Conservation (phyloP, 37 sponge, comb jelly and placozoan genomes). For the Chondrosia reniformis region DNA sequence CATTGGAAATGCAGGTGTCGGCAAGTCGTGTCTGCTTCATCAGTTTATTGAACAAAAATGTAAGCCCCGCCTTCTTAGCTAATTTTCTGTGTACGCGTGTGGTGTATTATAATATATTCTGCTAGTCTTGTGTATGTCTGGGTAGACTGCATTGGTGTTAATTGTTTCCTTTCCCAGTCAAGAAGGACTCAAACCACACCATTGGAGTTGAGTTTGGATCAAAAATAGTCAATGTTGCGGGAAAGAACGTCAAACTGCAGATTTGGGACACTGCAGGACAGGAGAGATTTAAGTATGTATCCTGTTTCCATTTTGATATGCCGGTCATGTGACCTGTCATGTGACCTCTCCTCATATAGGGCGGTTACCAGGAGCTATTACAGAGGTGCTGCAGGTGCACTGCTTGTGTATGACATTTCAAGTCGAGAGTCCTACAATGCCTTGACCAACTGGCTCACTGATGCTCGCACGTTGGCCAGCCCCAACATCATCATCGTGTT, state of each 20-base stretch:
- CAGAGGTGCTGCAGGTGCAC: conserved; percentile 98
- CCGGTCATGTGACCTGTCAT: too few relatives aligned
- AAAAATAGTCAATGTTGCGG: conserved; percentile 77
- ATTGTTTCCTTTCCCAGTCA: conserved; percentile 62
- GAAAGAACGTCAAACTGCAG: conserved; percentile 96
- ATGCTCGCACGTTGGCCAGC: conserved; percentile 97
- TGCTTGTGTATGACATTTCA: conserved; percentile 96
- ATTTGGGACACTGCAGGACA: conserved; percentile 99
- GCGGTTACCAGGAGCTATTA: conserved; percentile 98
- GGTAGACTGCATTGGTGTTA: not conserved
- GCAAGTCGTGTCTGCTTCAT: conserved; percentile 98
- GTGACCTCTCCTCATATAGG: conserved; percentile 14
- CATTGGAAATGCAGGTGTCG: conserved; percentile 98
- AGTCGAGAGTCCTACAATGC: conserved; percentile 97
- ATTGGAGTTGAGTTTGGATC: conserved; percentile 99
- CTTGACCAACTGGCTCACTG: conserved; percentile 95
- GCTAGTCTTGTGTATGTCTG: not conserved
- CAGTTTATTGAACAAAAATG: conserved; percentile 99
- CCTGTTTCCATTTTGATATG: conserved; percentile 12
- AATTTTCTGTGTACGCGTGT: not conserved
- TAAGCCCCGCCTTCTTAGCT: conserved; percentile 38
- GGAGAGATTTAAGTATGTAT: conserved; percentile 83
- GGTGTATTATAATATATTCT: not conserved
- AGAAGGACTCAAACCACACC: conserved; percentile 96
- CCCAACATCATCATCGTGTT: conserved; percentile 94